Evolutionary conservation across 2,113 vertebrate species (phyloP), one percentile per base, ranked within the genome.

Genomic region (Hippopotamus amphibius): DNA sequence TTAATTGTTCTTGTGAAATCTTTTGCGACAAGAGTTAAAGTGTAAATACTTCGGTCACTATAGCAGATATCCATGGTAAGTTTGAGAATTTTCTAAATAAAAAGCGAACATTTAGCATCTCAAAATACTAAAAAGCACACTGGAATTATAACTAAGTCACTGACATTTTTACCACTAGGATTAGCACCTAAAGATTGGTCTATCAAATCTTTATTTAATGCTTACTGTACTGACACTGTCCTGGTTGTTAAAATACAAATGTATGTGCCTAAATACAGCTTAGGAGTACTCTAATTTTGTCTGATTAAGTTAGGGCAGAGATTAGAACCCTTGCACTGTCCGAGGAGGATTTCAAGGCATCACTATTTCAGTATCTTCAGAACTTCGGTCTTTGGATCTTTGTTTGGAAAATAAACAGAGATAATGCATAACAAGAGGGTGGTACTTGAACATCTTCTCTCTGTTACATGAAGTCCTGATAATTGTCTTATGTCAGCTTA

Each of bases 381-480:
- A 86, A 28, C 16, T 59, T 37, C 66, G 57, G 50, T 76, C 22
- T 90, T 76, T 50, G 37, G 69, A 68, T 76, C 17, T 33, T 77
- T 74, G 33, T 88, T 92, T 65, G 82, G 13, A 68, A 93, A 95
- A 46, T 69, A 88, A 87, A n/a, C 28, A 86, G 46, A 81, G 57
- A 61, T 82, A 77, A 43, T 63, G 41, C 24, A 7, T 65, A 84
- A 92, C 37, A 89, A 28, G 74, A 74, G 33, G 86, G 9, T 91
- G 50, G 10, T 85, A n/a, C 17, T 50, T 82, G 30, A 84, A 30
- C 41, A 21, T 82, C 30, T 79, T 82, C 28, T 72, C 28, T 68
- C 66, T 28, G 5, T 30, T 72, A 82, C 63, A 53, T 33, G 17
- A 33, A 94, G 71, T 94, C 7, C 57, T 80, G 22, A 63, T 61